Base-by-base conservation (phyloP, 2,888 invertebrate species). In the Netelia fuscicornis region DNA sequence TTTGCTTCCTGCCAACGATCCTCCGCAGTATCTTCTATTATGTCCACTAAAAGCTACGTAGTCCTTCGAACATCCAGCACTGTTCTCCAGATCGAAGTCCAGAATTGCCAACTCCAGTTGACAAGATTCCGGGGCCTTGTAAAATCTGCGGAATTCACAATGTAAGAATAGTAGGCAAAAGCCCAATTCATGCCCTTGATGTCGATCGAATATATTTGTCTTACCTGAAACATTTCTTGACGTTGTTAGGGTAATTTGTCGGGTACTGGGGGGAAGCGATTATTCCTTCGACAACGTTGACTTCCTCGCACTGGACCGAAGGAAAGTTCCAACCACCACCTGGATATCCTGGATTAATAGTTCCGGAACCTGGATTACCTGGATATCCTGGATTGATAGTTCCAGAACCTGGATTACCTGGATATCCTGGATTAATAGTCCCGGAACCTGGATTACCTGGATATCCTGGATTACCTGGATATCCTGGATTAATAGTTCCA, bases 261-360 rank as follows among this genome's bases (percentile, higher is more conserved):
- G 95, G 95, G 91, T 94, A 95, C 56, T 93, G 92, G 1, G 94
- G 94, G 76, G 94, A 94, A 56, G 92, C 91, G 52, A 95, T 90
- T 64, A 91, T 91, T n/a, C 95, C 95, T 82, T 91, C 90, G 11
- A 85, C 62, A 13, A 89, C 90, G 80, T 89, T 87, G 25, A 94
- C 86, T 44, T 92, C 90, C 42, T 92, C 86, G 88, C 94, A 94
- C 72, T 90, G 90, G 9, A 58, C 82, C 20, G 72, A 62, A 25
- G 85, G 86, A 67, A 65, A 44, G 20, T 81, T 81, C 76, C 74
- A 78, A 52, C 81, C 83, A n/a, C 58, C 54, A 0, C 68, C 78
- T 0, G 85, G 80, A 77, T 79, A 78, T n/a, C 58, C 79, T 5
- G 81, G 48, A 74, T 17, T 17, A 64, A 52, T 64, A 3, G 64